Conservation (phyloP, 1,140 invertebrate species). For the Formica selysi region DNA sequence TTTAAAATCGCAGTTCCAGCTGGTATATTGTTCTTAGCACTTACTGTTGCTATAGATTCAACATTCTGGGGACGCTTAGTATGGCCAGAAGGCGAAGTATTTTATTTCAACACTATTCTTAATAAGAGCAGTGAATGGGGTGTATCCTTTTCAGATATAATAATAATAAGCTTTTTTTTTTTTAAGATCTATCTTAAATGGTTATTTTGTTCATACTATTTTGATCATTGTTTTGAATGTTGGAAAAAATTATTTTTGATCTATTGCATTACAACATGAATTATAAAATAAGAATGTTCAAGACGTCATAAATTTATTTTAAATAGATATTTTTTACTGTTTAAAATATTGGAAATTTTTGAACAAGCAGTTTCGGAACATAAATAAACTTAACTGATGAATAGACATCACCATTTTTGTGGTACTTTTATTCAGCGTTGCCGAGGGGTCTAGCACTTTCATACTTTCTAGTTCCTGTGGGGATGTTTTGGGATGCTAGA, state of each 20-base stretch:
- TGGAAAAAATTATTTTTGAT: not conserved
- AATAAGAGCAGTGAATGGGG: conserved; percentile 99
- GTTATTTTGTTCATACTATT: not conserved
- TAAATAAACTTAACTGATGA: conserved; percentile 80
- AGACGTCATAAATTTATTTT: conserved; percentile 1
- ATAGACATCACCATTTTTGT: conserved; percentile 97
- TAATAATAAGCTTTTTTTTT: not conserved
- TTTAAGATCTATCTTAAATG: conserved; percentile 32
- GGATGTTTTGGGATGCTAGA: conserved; percentile 91
- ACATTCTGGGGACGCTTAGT: conserved; percentile 96
- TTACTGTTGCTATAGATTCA: conserved; percentile 95
- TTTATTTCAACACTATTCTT: conserved; percentile 97
- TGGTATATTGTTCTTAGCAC: conserved; percentile 89
- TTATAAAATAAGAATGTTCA: not conserved
- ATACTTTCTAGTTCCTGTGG: conserved; percentile 93
- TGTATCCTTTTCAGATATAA: conserved; percentile 92
- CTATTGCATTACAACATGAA: not conserved
- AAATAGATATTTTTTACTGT: not conserved
- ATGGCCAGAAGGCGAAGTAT: conserved; percentile 99
- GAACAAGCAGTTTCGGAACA: not conserved
- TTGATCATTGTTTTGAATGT: not conserved
- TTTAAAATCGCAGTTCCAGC: conserved; percentile 91
- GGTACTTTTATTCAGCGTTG: conserved; percentile 99
- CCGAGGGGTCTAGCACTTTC: conserved; percentile 95
- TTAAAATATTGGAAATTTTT: not conserved